Evolutionary conservation across 2,113 vertebrate genomes (phyloP), one percentile per base, ranked within the genome.

Genomic region (Melanotaenia duboulayi): DNA sequence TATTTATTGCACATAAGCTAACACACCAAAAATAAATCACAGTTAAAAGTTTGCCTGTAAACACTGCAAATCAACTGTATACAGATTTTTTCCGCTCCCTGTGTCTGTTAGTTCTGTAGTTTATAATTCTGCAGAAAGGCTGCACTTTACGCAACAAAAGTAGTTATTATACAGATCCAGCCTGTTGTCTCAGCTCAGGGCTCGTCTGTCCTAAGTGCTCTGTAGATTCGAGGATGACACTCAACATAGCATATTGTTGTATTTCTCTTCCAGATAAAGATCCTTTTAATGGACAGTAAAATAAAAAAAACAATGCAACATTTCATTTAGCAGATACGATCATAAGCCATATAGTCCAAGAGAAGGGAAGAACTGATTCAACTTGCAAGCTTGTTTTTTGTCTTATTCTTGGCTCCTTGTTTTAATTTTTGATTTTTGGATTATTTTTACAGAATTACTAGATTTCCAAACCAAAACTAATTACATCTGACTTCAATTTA

Each of bases 11-110:
- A 51, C 16, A 20, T 52, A 69, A 55, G 22, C 16, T 72, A 73
- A 48, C 28, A 59, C 14, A 32, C 14, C 23, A 20, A 51, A n/a
- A 48, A 46, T 42, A 61, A 23, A 52, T 76, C 57, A 86, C 76
- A 72, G 67, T 78, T 70, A 42, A 75, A 44, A 54, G 28, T 5
- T 28, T 62, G 13, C 4, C 50, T 35, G 42, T 71, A 32, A 74
- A 71, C 57, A 59, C 25, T 48, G 19, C 11, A 25, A 44, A 50
- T 8, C n/a, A 52, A 55, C 20, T 66, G 0, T 54, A 9, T 12
- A 19, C 12, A 40, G 48, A 4, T 64, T 37, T 23, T 28, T 57
- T 23, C 16, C 8, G 23, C 19, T 51, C 1, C 28, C 48, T 50
- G 57, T 17, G 19, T 23, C 22, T 35, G 32, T 28, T 6, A 65